These are phyloP conservation scores for Zootermopsis nevadensis DNA, from an alignment of 2,888 invertebrate species.

Conservation along the genomic window DNA sequence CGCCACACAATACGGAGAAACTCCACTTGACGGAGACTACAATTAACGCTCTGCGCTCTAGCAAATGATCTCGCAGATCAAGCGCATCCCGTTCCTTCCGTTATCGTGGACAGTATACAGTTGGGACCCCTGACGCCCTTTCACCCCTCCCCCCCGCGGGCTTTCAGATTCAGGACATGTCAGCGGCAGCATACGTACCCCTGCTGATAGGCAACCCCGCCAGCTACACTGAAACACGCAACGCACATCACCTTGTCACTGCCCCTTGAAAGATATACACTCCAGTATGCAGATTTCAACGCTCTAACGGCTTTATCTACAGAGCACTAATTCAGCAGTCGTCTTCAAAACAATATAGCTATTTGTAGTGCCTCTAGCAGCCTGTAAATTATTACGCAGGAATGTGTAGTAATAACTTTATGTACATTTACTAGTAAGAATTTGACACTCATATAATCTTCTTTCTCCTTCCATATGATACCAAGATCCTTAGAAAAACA, in stretches of 20 bases:
- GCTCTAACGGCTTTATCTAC: too few relatives aligned
- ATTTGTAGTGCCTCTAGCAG: too few relatives aligned
- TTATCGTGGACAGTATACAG: conserved; percentile 17
- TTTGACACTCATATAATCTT: too few relatives aligned
- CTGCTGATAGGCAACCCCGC: conserved; percentile 25
- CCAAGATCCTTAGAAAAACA: too few relatives aligned
- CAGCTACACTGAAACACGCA: conserved; percentile 1
- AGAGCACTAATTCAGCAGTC: too few relatives aligned
- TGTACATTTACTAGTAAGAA: too few relatives aligned
- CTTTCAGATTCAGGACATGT: conserved; percentile 37
- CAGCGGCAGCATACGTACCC: conserved; percentile 23
- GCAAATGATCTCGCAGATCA: conserved; percentile 25
- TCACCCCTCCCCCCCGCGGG: conserved; percentile 28
- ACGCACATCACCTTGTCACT: conserved; percentile 20
- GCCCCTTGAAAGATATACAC: background rate
- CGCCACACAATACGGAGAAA: background rate
- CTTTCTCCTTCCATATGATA: too few relatives aligned
- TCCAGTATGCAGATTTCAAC: too few relatives aligned
- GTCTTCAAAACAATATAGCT: too few relatives aligned
- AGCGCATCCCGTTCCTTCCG: conserved; percentile 19
- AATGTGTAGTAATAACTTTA: too few relatives aligned
- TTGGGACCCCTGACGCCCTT: conserved; percentile 19
- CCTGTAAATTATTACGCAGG: too few relatives aligned
- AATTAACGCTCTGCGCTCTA: background rate
- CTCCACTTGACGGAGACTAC: background rate